Conservation (phyloP, 2,797 vertebrate genomes). For the Amazonetta brasiliensis region DNA sequence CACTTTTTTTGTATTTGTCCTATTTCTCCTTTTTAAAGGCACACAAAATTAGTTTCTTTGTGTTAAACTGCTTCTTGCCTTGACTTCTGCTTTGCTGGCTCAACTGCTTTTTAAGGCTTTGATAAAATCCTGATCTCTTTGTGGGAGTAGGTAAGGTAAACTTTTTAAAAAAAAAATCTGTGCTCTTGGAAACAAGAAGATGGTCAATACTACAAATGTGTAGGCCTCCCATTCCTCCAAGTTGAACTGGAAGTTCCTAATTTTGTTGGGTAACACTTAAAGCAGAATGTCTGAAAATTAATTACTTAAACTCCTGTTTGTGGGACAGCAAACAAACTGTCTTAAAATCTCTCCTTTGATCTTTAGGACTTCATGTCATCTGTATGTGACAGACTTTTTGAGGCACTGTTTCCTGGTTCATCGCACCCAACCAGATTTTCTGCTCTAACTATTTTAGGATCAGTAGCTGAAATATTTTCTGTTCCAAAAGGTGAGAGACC, state of each 20-base stretch:
- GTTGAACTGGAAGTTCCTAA: background rate
- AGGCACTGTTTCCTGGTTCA: conserved; percentile 88
- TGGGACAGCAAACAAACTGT: background rate
- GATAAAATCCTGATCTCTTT: background rate
- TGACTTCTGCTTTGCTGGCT: background rate
- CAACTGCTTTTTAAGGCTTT: background rate
- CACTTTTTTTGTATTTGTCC: background rate
- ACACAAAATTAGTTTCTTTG: background rate
- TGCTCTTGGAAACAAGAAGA: background rate
- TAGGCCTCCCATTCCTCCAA: background rate
- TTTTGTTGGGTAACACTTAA: background rate
- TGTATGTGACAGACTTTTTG: conserved; percentile 87
- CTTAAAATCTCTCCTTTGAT: background rate
- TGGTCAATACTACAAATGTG: background rate
- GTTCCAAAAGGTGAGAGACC: conserved; percentile 71
- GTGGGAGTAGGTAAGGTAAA: background rate
- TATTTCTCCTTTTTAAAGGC: background rate
- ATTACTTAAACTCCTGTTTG: background rate
- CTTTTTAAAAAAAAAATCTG: background rate
- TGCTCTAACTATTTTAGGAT: conserved; percentile 88
- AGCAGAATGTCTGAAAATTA: background rate
- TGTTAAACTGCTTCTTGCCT: background rate
- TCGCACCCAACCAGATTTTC: conserved; percentile 92
- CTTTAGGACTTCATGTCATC: conserved; percentile 90
- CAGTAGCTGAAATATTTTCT: conserved; percentile 87